phyloP scores from a whole-genome alignment of 2,888 invertebrate species.

The Andrena haemorrhoa region DNA sequence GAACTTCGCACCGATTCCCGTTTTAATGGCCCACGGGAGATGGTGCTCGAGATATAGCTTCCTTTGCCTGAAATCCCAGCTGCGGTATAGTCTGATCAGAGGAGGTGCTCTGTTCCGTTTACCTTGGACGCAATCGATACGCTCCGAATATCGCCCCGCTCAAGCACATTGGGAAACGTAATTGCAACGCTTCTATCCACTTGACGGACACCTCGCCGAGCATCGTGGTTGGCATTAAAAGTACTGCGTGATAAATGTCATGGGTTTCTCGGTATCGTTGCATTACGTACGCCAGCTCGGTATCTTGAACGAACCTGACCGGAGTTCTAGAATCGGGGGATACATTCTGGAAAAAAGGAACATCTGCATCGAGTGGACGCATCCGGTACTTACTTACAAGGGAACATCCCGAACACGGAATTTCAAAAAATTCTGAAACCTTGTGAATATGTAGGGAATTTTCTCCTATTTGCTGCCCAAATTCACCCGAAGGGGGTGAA shows the following conservation, averaged over 20 bases:
- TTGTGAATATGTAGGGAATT: too few species aligned
- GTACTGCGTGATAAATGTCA: slow-evolving; percentile 96
- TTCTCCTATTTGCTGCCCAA: too few species aligned
- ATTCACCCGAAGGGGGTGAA: too few species aligned
- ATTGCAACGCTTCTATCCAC: slow-evolving; percentile 99
- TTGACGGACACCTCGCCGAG: slow-evolving; percentile 97
- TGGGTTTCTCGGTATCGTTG: slow-evolving; percentile 98
- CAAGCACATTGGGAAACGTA: slow-evolving; percentile 97
- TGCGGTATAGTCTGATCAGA: neutral
- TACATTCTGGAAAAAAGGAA: slow-evolving; percentile 88
- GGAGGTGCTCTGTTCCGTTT: slow-evolving; percentile 68
- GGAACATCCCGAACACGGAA: too few species aligned
- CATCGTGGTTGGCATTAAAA: slow-evolving; percentile 98
- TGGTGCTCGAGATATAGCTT: slow-evolving; percentile 91
- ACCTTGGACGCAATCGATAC: slow-evolving; percentile 93
- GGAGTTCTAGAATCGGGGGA: slow-evolving; percentile 96
- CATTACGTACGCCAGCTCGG: slow-evolving; percentile 97
- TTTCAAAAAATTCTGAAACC: too few species aligned
- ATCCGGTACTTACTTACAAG: too few species aligned
- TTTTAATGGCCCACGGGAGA: slow-evolving; percentile 94
- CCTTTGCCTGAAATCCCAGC: slow-evolving; percentile 88
- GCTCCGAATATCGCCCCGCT: slow-evolving; percentile 97
- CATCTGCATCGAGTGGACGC: too few species aligned
- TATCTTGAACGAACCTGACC: slow-evolving; percentile 96
- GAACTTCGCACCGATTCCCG: slow-evolving; percentile 91